Evolutionary conservation across 2,797 vertebrate genomes (phyloP), one percentile per base, ranked within the genome.

Genomic region (Masticophis lateralis): DNA sequence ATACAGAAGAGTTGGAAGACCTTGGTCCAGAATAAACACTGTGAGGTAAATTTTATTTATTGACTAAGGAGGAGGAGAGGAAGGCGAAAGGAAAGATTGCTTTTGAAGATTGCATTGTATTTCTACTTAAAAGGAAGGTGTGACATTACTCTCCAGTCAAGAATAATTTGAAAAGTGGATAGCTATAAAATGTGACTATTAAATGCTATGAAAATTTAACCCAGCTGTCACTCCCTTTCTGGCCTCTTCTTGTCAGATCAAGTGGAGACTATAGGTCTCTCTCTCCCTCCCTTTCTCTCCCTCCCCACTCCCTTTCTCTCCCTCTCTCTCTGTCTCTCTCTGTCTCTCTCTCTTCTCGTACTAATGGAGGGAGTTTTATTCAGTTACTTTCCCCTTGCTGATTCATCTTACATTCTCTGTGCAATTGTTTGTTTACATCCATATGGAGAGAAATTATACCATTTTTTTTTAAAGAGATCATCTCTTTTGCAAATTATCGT

Each of bases 81-180:
- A 11, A 16, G 32, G 55, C 10, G 47, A 59, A 55, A 69, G 27
- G 14, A 20, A 22, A 56, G n/a, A 87, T 87, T 92, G 5, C 59
- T 94, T 92, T 89, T 25, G 91, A 89, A 88, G 0, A 91, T 37
- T 79, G 53, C 60, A n/a, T 2, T 66, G 56, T 92, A 57, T 4
- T 93, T 12, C 53, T 89, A 86, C 37, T 87, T 92, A 94, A 93
- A 94, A 22, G 18, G 57, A 69, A 93, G 47, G 32, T 9, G 91
- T 47, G 57, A 94, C 94, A 91, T 43, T 92, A 3, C 22, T 95
- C 87, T 91, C 86, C 87, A 89, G 59, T 43, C 13, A 69, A 5
- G 43, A 87, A 94, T 94, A 87, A 86, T 94, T 95, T 93, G 93
- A 87, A 94, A 89, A n/a, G 27, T 9, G 13, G 95, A 92, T 0